Percentiles rank a stretch among this genome's conserved stretches.
These are phyloP conservation scores for Xiphophorus couchianus DNA, from an alignment of 2,113 vertebrate species.

Conservation along the genomic window DNA sequence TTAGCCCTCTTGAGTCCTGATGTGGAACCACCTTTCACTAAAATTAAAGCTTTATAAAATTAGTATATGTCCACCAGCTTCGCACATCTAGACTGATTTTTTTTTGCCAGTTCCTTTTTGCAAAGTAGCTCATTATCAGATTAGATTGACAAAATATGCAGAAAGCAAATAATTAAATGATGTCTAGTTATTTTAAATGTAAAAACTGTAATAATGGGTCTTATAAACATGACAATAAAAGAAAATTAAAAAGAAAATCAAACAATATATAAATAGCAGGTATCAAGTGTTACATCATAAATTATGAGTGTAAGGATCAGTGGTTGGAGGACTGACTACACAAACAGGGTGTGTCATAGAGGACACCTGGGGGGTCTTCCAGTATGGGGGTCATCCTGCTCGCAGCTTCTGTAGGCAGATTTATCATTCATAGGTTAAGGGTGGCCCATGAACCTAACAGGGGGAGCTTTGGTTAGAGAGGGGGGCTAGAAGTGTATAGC, in stretches of 20 bases:
- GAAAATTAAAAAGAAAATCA: not conserved
- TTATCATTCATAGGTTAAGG: slow-evolving; percentile 80
- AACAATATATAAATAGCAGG: slow-evolving; percentile 49
- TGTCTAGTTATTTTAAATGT: not conserved
- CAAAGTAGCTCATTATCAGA: not conserved
- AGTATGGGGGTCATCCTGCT: slow-evolving; percentile 69
- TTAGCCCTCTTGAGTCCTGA: too few species aligned
- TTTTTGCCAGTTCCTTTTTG: not conserved
- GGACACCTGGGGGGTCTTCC: slow-evolving; percentile 68
- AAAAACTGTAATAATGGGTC: not conserved
- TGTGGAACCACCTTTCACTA: too few species aligned
- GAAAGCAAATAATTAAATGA: not conserved
- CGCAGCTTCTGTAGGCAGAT: slow-evolving; percentile 74
- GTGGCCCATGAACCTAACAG: slow-evolving; percentile 66
- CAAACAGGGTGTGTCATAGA: slow-evolving; percentile 78
- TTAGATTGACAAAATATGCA: not conserved
- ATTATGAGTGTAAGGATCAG: slow-evolving; percentile 72
- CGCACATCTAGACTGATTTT: not conserved
- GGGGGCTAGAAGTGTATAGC: slow-evolving; percentile 27
- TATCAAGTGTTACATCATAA: slow-evolving; percentile 47
- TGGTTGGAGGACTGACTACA: slow-evolving; percentile 67
- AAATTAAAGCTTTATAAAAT: not conserved
- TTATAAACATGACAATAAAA: not conserved
- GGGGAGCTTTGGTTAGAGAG: slow-evolving; percentile 34
- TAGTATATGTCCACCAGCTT: not conserved